Evolutionary conservation across 2,888 invertebrate genomes (phyloP), one percentile per base, ranked within the genome.

Genomic region (Nephrotoma appendiculata): DNA sequence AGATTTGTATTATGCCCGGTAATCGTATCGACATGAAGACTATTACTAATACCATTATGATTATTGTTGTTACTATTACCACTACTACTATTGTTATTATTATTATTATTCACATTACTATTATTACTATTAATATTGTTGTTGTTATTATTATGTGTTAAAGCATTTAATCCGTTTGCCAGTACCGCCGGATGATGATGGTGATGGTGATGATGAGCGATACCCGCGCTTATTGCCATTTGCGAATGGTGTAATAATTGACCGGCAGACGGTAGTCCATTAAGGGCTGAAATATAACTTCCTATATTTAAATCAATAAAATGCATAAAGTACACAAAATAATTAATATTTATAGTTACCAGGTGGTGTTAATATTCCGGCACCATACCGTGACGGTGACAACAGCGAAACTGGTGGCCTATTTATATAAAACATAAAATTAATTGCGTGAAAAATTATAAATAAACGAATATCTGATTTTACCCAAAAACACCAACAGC

Each of bases 401-500:
- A 95, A 92, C 83, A 97, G 92, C 12, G 96, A 95, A 31, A 96
- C 96, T 86, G 97, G 96, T 31, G 97, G 96, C 87, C 96, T 97
- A 93, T 87, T 31, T 92, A 92, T n/a, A n/a, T 89, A 57, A 87
- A 52, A 4, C 9, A 44, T 41, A 86, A 86, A 41, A 86, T 48
- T 11, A 85, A 11, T 41, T n/a, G 12, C 9, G 57, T 42, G 15
- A 42, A 57, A 31, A 48, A 86, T 6, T 6, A 44, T 9, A 71
- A 19, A 71, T 31, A 4, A 71, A 31, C 6, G 7, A 9, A 15
- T 6, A 52, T 31, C 6, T 9, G 48, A 41, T 91, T 94, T 95
- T 92, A 97, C 97, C 97, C 97, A 90, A 98, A 98, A 86, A 97
- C 98, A 71, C 98, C 97, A n/a, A 98, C 98, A 86, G 98, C 98